These are phyloP conservation scores for Lepidurus packardi DNA, from an alignment of 1,140 invertebrate genomes.

Conservation along the genomic window DNA sequence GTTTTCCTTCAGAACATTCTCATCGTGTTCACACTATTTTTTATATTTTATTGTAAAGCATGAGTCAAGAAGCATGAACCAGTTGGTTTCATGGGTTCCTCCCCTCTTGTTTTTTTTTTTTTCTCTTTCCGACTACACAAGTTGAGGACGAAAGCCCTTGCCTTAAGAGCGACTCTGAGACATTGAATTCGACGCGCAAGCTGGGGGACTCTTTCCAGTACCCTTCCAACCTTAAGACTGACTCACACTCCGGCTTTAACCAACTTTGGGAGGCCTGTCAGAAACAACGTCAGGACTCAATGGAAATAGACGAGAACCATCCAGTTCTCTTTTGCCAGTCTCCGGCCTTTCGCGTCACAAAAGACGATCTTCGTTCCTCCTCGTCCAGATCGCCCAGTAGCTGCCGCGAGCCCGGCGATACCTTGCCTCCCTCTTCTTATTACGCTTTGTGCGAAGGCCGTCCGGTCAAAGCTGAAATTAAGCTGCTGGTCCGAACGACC, in stretches of 20 bases:
- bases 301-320: constrained; percentile 36
- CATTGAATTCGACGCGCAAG: not conserved
- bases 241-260: not conserved
- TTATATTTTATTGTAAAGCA: not conserved
- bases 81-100: constrained; percentile 12
- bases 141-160: constrained; percentile 13
- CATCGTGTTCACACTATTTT: not conserved
- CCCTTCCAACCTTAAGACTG: not conserved
- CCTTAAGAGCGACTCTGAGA: not conserved
- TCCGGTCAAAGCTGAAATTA: constrained; percentile 48
- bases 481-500: constrained; percentile 49
- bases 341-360: constrained; percentile 33
- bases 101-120: not conserved
- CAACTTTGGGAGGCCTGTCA: not conserved
- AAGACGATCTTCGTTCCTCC: constrained; percentile 30
- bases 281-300: not conserved
- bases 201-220: not conserved
- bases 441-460: constrained; percentile 26
- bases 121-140: constrained; percentile 14
- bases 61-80: constrained; percentile 13
- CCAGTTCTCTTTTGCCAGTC: constrained; percentile 36
- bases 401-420: not conserved
- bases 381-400: constrained; percentile 18
- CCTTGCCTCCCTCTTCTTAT: constrained; percentile 32
- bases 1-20: not conserved